Conservation (phyloP, 2,888 invertebrate genomes). For the Stegana nigrithorax region DNA sequence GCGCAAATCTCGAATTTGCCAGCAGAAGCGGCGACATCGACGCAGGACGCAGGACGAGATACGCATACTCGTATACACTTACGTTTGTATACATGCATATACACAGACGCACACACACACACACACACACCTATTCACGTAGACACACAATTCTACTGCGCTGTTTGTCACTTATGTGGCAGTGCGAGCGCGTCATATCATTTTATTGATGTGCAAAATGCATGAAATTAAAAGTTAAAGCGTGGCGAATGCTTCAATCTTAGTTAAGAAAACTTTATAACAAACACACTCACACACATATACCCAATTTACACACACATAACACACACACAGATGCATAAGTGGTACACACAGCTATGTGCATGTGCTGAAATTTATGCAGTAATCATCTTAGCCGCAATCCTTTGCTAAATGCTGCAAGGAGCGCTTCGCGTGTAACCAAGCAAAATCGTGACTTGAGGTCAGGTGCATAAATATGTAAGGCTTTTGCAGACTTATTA, state of each 20-base stretch:
- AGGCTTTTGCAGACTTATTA: too few species aligned
- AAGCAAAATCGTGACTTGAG: not conserved
- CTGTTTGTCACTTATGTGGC: not conserved
- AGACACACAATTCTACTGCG: not conserved
- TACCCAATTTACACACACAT: too few species aligned
- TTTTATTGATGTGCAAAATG: constrained; percentile 62
- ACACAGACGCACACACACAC: not conserved
- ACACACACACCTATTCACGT: not conserved
- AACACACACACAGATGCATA: too few species aligned
- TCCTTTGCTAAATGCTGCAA: not conserved
- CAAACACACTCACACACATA: too few species aligned
- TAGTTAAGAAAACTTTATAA: not conserved
- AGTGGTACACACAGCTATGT: too few species aligned
- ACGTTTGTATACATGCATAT: too few species aligned
- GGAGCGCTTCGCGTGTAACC: not conserved
- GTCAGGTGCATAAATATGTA: not conserved
- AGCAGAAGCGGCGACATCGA: not conserved
- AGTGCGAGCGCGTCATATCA: not conserved
- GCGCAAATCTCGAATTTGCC: not conserved
- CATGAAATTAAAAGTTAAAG: constrained; percentile 61
- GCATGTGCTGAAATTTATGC: not conserved
- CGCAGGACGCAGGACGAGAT: too few species aligned
- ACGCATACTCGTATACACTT: too few species aligned
- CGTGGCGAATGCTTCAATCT: constrained; percentile 32
- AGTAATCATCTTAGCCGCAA: too few species aligned